These are phyloP conservation scores for Trachelus troglodyta DNA, from an alignment of 2,888 invertebrate species.

Conservation along the genomic window DNA sequence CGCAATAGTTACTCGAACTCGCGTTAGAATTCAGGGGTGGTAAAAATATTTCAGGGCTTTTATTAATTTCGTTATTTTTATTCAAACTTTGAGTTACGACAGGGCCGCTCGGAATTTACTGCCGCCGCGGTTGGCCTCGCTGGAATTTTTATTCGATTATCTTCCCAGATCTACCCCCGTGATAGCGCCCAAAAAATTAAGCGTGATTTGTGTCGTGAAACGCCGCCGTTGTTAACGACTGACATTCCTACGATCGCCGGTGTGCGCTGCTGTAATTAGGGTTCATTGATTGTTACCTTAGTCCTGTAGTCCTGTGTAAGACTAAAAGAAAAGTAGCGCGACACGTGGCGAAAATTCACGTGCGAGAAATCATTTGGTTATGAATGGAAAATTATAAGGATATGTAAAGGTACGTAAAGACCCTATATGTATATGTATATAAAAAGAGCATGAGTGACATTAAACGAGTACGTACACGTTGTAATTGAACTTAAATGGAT, in stretches of 20 bases:
- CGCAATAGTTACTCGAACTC: background rate
- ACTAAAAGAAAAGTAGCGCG: background rate
- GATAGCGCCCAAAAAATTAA: slow-evolving; percentile 6
- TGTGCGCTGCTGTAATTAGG: background rate
- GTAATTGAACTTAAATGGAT: slow-evolving; percentile 4
- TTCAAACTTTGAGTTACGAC: slow-evolving; percentile 7
- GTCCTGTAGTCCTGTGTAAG: background rate
- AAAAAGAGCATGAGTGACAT: background rate
- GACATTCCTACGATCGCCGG: background rate
- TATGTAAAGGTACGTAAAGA: background rate
- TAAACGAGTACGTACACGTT: background rate
- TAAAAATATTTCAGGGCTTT: background rate
- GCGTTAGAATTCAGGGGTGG: background rate
- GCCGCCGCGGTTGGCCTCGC: background rate
- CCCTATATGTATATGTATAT: background rate
- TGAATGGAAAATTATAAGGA: background rate
- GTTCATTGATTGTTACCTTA: background rate
- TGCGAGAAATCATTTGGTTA: background rate
- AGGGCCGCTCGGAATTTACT: background rate
- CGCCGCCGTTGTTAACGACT: slow-evolving; percentile 4
- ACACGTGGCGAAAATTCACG: background rate
- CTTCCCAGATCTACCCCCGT: slow-evolving; percentile 2
- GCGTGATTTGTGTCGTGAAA: slow-evolving; percentile 7
- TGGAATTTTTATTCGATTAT: slow-evolving; percentile 9
- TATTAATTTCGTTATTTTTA: slow-evolving; percentile 8